Conservation (phyloP, 2,888 invertebrate genomes). For the Clivina fossor region DNA sequence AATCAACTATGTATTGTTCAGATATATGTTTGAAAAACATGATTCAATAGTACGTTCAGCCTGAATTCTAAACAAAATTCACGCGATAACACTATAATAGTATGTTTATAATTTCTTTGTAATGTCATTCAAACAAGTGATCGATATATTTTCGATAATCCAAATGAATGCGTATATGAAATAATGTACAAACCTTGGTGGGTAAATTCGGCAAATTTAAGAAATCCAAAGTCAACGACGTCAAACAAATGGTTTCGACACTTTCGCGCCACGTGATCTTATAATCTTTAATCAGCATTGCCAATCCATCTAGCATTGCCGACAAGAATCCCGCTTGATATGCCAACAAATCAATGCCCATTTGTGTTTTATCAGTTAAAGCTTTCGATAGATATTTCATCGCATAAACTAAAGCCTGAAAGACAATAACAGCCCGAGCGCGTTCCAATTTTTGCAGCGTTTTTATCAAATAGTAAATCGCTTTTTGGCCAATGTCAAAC, state of each 20-base stretch:
- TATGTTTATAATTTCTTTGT: no score
- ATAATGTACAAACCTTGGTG: slow-evolving; percentile 57
- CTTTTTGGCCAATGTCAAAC: slow-evolving; percentile 55
- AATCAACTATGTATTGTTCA: no score
- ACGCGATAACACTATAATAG: no score
- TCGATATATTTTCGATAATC: no score
- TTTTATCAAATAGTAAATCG: slow-evolving; percentile 61
- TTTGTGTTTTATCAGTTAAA: slow-evolving; percentile 42
- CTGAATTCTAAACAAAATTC: no score
- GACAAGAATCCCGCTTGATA: slow-evolving; percentile 57
- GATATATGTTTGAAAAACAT: no score
- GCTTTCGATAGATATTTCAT: slow-evolving; percentile 57
- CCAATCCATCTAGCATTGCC: slow-evolving; percentile 66
- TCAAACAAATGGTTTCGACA: slow-evolving; percentile 71
- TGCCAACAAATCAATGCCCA: slow-evolving; percentile 38
- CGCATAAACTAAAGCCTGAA: slow-evolving; percentile 64
- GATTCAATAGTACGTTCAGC: no score
- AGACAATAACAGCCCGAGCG: slow-evolving; percentile 64
- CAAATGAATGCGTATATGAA: no score
- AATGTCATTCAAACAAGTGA: no score
- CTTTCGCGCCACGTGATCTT: slow-evolving; percentile 78
- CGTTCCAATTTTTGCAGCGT: slow-evolving; percentile 60
- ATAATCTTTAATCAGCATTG: slow-evolving; percentile 66
- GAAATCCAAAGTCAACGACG: slow-evolving; percentile 57
- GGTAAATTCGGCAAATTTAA: slow-evolving; percentile 57